Evolutionary conservation across 1,140 invertebrate genomes (phyloP), one percentile per base, ranked within the genome.

Genomic region (Drosophila baimaii): DNA sequence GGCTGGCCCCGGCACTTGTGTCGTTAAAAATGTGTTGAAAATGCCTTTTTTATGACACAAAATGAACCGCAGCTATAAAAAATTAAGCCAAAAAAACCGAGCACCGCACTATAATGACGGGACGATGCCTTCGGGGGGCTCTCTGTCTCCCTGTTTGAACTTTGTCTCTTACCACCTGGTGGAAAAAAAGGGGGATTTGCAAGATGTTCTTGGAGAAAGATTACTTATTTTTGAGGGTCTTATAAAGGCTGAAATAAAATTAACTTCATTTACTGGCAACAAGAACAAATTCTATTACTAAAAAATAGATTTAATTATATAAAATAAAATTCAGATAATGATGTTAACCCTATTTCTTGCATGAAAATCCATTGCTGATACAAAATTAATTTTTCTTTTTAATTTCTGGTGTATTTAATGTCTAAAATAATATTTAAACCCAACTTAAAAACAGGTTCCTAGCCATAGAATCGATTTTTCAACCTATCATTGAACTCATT

Each of bases 1-100:
- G 61, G 17, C 57, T 41, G 47, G 62, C 64, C 51, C 74, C 58
- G 66, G 74, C 79, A 86, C 83, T 86, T 88, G 82, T 88, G 82
- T 88, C 82, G 79, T 86, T 79, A 86, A 85, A 81, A 56, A 86
- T 88, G 83, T 86, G 83, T 86, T 86, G 83, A 86, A 86, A 88
- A 88, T 77, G 83, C 68, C 68, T 83, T 89, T 85, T 88, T 88
- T 88, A 88, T 77, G 83, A 80, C 72, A 74, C 84, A 43, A 86
- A 86, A 86, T 86, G 79, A 86, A 81, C 84, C 75, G 77, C 64
- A 58, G 64, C 64, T 73, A 89, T 88, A 80, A 88, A 54, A 54
- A 88, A 71, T 79, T 55, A 57, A 88, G 79, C 66, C 64, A 57
- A 57, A 71, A 57, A 71, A 49, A 21, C 52, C 9, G 29, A 65